A percentile compares a stretch with the other conserved stretches of the same genome.
Conservation (phyloP, 2,797 vertebrate genomes). For the Mionectes olivaceus region DNA sequence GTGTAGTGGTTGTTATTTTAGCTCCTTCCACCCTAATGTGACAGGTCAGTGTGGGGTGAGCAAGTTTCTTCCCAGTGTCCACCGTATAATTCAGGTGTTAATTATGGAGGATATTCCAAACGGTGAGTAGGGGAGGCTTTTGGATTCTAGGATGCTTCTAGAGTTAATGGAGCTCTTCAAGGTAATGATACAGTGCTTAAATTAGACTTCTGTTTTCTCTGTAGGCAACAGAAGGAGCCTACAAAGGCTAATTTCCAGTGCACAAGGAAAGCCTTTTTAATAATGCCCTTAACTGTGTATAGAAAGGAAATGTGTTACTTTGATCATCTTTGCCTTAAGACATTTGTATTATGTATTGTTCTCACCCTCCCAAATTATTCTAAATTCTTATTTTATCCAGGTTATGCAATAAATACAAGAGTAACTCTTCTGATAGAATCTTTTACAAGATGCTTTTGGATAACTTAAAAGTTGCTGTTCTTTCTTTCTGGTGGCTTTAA, state of each 20-base stretch:
- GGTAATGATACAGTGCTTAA: background rate
- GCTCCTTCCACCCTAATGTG: background rate
- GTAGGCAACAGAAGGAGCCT: background rate
- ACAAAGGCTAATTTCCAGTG: background rate
- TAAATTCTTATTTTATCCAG: constrained; percentile 55
- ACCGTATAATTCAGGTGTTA: background rate
- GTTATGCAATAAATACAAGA: constrained; percentile 74
- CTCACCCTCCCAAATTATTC: background rate
- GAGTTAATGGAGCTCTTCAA: background rate
- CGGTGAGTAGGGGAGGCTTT: background rate
- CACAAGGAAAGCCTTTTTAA: background rate
- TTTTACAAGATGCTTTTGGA: constrained; percentile 75
- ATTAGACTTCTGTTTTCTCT: background rate
- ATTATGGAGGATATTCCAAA: background rate
- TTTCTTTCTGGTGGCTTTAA: constrained; percentile 22
- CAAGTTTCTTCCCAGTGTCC: background rate
- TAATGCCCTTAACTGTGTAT: background rate
- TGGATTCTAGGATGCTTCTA: background rate
- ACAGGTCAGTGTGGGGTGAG: background rate
- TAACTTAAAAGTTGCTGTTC: constrained; percentile 63
- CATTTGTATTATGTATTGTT: background rate
- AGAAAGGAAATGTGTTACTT: background rate
- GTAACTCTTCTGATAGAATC: constrained; percentile 61
- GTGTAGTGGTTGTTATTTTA: background rate
- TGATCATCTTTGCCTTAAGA: background rate